Conservation (phyloP, 2,113 vertebrate species). For the Oxyura jamaicensis region DNA sequence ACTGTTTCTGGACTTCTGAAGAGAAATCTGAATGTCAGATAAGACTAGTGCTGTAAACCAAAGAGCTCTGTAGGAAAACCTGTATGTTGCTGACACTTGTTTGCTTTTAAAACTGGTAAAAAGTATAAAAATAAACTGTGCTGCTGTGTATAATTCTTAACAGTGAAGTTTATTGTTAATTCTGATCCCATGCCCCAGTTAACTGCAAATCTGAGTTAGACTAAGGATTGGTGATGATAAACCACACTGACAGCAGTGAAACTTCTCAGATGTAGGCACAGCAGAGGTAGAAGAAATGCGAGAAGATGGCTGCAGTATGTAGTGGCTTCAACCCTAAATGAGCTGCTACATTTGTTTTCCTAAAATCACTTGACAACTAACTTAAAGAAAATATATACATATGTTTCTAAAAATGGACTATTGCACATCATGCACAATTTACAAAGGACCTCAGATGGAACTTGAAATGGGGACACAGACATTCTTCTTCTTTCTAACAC, state of each 20-base stretch:
- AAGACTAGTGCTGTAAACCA: conserved; percentile 9
- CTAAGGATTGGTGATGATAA: fast-evolving
- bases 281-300: not conserved
- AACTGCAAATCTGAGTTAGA: not conserved
- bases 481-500: not conserved
- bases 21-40: not conserved
- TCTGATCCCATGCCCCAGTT: not conserved
- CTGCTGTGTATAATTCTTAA: not conserved
- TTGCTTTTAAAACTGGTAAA: not conserved
- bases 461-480: not conserved
- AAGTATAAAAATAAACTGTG: conserved; percentile 30
- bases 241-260: fast-evolving
- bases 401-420: not conserved
- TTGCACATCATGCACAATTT: not conserved
- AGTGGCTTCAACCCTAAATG: not conserved
- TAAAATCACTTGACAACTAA: not conserved
- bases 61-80: not conserved
- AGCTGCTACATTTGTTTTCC: not conserved
- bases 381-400: not conserved
- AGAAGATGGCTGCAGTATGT: not conserved
- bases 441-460: not conserved
- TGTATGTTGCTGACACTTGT: not conserved
- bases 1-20: not conserved
- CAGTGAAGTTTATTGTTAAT: conserved; percentile 4
- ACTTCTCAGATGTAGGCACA: not conserved